Percentiles rank a stretch among this genome's conserved stretches.
Conservation (phyloP, 2,888 invertebrate genomes). For the Ommatoiulus sabulosus region DNA sequence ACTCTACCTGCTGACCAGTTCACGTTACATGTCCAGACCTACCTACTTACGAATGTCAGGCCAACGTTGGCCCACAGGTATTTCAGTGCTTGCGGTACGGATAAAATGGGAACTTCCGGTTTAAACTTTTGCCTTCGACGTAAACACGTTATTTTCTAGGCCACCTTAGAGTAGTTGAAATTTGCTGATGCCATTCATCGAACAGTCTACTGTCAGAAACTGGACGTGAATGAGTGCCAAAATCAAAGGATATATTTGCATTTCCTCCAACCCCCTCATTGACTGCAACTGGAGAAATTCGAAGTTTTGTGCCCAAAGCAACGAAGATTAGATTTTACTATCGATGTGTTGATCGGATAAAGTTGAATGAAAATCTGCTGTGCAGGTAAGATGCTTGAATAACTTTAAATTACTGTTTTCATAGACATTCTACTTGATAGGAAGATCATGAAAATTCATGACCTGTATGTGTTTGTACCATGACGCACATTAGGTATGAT, state of each 20-base stretch:
- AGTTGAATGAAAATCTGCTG: slow-evolving; percentile 18
- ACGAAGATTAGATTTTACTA: neutral
- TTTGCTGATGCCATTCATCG: neutral
- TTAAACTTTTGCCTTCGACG: neutral
- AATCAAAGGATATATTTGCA: neutral
- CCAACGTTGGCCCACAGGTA: neutral
- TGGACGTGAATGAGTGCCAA: neutral
- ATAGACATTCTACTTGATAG: neutral
- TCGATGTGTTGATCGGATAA: neutral
- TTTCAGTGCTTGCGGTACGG: neutral
- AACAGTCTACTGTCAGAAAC: neutral
- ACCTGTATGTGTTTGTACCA: no score
- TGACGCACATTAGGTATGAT: no score
- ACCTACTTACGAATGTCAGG: slow-evolving; percentile 47
- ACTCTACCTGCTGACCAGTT: slow-evolving; percentile 18
- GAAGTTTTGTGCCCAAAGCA: neutral
- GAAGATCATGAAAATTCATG: no score
- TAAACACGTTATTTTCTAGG: slow-evolving; percentile 8
- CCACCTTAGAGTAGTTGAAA: neutral
- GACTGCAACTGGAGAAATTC: neutral
- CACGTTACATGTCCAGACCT: slow-evolving; percentile 33
- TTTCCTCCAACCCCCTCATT: neutral
- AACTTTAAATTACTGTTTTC: neutral
- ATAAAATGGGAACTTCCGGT: slow-evolving; percentile 18
- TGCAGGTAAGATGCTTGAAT: neutral